Conservation (phyloP, 1,140 invertebrate species). For the Mactra quadrangularis region DNA sequence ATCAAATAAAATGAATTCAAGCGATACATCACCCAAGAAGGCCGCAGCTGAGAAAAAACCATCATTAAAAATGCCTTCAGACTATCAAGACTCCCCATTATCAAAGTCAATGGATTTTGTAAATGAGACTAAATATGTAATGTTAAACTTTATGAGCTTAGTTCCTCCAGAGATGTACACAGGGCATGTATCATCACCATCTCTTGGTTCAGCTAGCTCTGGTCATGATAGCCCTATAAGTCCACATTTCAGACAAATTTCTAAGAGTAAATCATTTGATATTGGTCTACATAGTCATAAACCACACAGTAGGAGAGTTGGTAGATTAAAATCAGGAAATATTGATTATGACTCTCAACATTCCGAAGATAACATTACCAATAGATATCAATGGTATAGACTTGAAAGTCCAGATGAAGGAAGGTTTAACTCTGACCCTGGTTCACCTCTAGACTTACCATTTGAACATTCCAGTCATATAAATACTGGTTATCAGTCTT, state of each 20-base stretch:
- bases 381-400: slow-evolving; percentile 24
- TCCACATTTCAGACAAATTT: neutral
- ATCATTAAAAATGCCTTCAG: too few relatives aligned
- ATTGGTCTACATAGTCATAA: neutral
- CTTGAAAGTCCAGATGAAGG: slow-evolving; percentile 8
- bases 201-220: slow-evolving; percentile 6
- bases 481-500: neutral
- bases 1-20: too few relatives aligned
- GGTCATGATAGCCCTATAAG: neutral
- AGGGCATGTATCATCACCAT: slow-evolving; percentile 49
- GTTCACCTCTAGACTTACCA: neutral
- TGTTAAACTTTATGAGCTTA: slow-evolving; percentile 68
- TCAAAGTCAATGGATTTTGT: slow-evolving; percentile 60
- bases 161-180: slow-evolving; percentile 60
- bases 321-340: slow-evolving; percentile 40
- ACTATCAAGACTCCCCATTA: slow-evolving; percentile 21
- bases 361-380: slow-evolving; percentile 49
- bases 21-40: too few relatives aligned
- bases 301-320: slow-evolving; percentile 23
- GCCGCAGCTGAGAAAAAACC: too few relatives aligned
- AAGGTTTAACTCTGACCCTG: slow-evolving; percentile 22
- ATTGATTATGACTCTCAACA: slow-evolving; percentile 31
- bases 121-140: slow-evolving; percentile 71
- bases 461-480: neutral
- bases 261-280: slow-evolving; percentile 34